phyloP scores from a whole-genome alignment of 2,797 vertebrate species.

The Helarctos malayanus region DNA sequence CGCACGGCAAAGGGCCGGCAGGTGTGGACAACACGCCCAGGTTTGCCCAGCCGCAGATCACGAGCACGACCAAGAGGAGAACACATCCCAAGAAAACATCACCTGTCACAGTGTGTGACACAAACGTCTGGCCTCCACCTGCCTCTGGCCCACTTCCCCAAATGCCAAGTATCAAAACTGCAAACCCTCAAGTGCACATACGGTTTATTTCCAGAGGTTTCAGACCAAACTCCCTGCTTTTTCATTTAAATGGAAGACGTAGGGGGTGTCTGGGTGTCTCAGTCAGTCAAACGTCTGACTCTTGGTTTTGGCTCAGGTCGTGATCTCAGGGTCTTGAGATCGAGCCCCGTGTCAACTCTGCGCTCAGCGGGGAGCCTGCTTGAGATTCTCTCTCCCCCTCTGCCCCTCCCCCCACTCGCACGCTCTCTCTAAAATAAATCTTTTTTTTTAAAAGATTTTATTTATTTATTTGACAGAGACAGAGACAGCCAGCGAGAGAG shows the following conservation, averaged over 20 bases:
- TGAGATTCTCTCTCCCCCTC: background rate
- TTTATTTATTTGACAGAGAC: too few relatives aligned
- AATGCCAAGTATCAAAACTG: background rate
- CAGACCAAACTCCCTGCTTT: background rate
- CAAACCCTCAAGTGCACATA: background rate
- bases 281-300: too few relatives aligned
- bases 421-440: background rate
- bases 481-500: too few relatives aligned
- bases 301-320: too few relatives aligned
- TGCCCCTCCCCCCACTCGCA: background rate
- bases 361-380: background rate
- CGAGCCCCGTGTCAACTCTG: rapidly evolving
- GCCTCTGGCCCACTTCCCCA: background rate
- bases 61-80: background rate
- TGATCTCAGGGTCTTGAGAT: background rate
- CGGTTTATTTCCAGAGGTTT: background rate
- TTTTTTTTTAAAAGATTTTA: background rate
- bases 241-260: background rate
- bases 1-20: background rate
- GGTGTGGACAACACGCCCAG: background rate
- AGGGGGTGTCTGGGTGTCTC: too few relatives aligned
- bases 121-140: background rate
- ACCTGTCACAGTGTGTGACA: background rate
- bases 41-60: background rate
- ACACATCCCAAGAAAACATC: rapidly evolving